Evolutionary conservation across 2,113 vertebrate species (phyloP), one percentile per base, ranked within the genome.

Genomic region (Cephalopterus ornatus): DNA sequence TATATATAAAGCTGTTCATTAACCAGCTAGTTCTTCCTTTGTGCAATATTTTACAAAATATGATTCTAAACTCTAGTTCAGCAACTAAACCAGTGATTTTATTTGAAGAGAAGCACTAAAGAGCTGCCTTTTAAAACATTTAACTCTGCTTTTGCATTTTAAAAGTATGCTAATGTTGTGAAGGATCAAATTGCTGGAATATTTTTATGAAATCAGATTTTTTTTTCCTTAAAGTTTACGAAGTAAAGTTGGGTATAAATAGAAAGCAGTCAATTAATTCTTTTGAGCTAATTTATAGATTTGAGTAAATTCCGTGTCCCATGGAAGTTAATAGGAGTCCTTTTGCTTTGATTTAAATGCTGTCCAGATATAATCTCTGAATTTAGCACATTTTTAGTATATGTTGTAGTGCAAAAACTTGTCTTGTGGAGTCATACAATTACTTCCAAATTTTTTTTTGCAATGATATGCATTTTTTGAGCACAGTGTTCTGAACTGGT

Each of bases 81-180:
- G 87, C 50, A 52, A 32, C 75, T 79, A 94, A 93, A 89, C 85
- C 59, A 90, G 58, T 92, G 67, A 96, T 97, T 95, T 93, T 70
- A 71, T 93, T 96, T 96, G 90, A 96, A 93, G 90, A 77, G 33
- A 79, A 67, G 79, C 55, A 85, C 67, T 94, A 77, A 94, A 96
- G 58, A 90, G 76, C 9, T 73, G 78, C 14, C 82, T 96, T 95
- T 96, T 80, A 77, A 86, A 92, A 88, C 27, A 50, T 93, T 83
- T 70, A 66, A 80, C 63, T 97, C 61, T 50, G 55, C 74, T 94
- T 97, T 96, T 96, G 61, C 95, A 96, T 95, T 96, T 95, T 88
- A 94, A 94, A 96, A 77, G 88, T 90, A 97, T 97, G 95, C 55
- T 97, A 96, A 96, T 95, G 44, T 41, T 19, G 11, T 14, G 49